Evolutionary conservation across 1,140 invertebrate species (phyloP).

Genomic region (Gonioctena quinquepunctata): DNA sequence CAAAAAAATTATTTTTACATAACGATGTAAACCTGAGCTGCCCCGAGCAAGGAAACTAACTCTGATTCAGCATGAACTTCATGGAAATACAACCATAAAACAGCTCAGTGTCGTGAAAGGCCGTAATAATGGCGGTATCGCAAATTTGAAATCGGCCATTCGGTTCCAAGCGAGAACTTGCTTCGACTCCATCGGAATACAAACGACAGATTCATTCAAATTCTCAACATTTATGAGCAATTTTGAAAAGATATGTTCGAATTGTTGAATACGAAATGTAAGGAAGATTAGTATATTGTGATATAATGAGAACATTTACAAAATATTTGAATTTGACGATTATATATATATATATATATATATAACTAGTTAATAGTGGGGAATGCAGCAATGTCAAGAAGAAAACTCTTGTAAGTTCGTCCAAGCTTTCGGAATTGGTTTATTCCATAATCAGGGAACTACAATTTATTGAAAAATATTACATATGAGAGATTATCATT

Average conservation of each 20-base stretch:
- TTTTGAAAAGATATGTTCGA: background rate
- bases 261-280: constrained; percentile 4
- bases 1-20: too few relatives aligned
- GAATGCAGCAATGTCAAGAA: too few relatives aligned
- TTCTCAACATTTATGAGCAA: background rate
- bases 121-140: constrained; percentile 3
- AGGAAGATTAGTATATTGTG: too few relatives aligned
- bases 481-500: too few relatives aligned
- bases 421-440: too few relatives aligned
- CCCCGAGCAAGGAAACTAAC: background rate
- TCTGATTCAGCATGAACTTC: background rate
- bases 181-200: background rate
- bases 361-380: too few relatives aligned
- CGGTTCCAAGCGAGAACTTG: background rate
- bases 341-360: too few relatives aligned
- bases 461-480: too few relatives aligned
- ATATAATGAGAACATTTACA: too few relatives aligned
- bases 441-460: too few relatives aligned
- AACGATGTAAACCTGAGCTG: background rate
- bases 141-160: constrained; percentile 12
- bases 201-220: constrained; percentile 10
- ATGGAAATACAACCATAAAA: background rate
- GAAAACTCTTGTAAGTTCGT: too few relatives aligned
- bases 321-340: too few relatives aligned
- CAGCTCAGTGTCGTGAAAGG: background rate